Evolutionary conservation across 2,797 vertebrate species (phyloP), one percentile per base, ranked within the genome.

Genomic region (Dipus sagitta): DNA sequence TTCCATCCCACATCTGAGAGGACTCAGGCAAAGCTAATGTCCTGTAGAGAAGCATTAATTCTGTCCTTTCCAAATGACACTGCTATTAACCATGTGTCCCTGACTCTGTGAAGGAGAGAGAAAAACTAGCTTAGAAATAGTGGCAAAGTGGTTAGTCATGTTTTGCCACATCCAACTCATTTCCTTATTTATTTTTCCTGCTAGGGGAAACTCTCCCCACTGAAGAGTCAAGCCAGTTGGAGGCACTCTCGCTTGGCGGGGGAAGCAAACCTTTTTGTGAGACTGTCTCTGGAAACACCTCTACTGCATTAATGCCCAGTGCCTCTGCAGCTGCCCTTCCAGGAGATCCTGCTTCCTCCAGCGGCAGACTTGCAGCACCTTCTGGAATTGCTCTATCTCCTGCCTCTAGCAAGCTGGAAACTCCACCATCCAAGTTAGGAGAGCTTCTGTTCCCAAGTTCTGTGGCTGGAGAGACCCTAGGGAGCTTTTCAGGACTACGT

Each of bases 401-500:
- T 26, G 5, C 97, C 1, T 42, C 98, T 71, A 88, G 96, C 87
- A 98, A 98, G 96, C 30, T 94, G 23, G 99, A 99, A 65, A 52
- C 96, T 9, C 97, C 98, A 30, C 87, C 97, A 0, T 82, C 97
- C 6, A 99, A 98, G 96, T 54, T 96, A 83, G 98, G 95, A 38
- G 98, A 98, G 67, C 93, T 95, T 23, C 93, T 98, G 11, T 98
- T 98, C 85, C 98, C 98, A 71, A 96, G 96, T 4, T 97, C 47
- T 8, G 32, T 96, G 9, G 96, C 97, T 9, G 99, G 99, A n/a
- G 99, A 99, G 97, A 99, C 99, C 0, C 98, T 99, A 0, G 99
- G 99, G 20, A 98, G 98, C 92, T 99, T 99, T 92, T 99, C 99
- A 1, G 99, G 99, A 15, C 98, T 99, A 1, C 98, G 99, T 1